Percentiles rank a stretch among this genome's conserved stretches.
phyloP scores from a whole-genome alignment of 2,797 vertebrate species.

The Syngnathus acus region DNA sequence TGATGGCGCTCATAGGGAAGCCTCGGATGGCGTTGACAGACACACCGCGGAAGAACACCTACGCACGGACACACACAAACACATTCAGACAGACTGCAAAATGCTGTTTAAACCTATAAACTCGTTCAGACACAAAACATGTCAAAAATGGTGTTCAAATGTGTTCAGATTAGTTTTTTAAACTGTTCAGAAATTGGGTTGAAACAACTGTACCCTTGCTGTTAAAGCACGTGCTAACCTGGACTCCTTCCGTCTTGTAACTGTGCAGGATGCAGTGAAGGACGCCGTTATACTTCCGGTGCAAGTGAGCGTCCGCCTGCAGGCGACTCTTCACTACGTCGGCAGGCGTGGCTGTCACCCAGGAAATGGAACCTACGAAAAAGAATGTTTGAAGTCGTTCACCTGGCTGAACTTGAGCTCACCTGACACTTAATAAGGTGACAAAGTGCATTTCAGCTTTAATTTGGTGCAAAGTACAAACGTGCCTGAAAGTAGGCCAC shows the following conservation, averaged over 20 bases:
- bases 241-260: constrained; percentile 83
- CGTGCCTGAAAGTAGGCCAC: neutral
- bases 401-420: neutral
- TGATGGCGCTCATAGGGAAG: constrained; percentile 90
- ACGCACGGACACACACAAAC: constrained; percentile 1
- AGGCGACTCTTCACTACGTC: constrained; percentile 94
- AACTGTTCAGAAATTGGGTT: too few relatives aligned
- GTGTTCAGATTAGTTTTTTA: too few relatives aligned
- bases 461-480: neutral
- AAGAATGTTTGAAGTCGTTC: too few relatives aligned
- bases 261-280: constrained; percentile 86
- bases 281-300: constrained; percentile 83
- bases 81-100: too few relatives aligned
- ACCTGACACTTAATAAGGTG: neutral
- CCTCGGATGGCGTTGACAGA: constrained; percentile 85
- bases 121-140: too few relatives aligned
- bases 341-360: constrained; percentile 87
- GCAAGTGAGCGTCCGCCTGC: constrained; percentile 85
- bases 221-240: constrained; percentile 68
- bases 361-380: constrained; percentile 85
- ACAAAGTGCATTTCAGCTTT: neutral
- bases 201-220: too few relatives aligned
- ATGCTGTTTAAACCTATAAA: too few relatives aligned
- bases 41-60: constrained; percentile 88
- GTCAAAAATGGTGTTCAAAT: too few relatives aligned